Conservation (phyloP, 92 coral and sea anemone genomes). For the Porites rus region DNA sequence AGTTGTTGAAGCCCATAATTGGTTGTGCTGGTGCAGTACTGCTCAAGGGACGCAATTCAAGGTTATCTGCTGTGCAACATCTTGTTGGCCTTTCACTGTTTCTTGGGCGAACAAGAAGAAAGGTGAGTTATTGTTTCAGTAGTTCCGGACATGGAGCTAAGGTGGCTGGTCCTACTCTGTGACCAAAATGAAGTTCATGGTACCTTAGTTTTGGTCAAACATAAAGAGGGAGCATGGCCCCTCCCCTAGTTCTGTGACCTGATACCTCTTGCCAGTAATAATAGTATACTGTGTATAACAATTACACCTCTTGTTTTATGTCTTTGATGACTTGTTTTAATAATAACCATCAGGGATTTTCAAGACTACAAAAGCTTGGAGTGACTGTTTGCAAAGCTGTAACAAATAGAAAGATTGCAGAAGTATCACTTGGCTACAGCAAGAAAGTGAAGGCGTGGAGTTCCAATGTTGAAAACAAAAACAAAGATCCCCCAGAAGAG, state of each 20-base stretch:
- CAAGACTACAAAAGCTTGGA: slow-evolving; percentile 60
- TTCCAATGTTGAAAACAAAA: slow-evolving; percentile 19
- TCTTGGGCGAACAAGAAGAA: slow-evolving; percentile 27
- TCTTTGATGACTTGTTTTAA: slow-evolving; percentile 16
- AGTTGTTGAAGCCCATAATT: not conserved
- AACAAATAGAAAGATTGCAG: slow-evolving; percentile 46
- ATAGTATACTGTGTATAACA: no score
- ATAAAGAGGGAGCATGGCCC: no score
- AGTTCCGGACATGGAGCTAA: no score
- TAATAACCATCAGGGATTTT: slow-evolving; percentile 29
- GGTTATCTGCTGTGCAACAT: slow-evolving; percentile 56
- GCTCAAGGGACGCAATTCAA: slow-evolving; percentile 40
- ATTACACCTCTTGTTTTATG: no score
- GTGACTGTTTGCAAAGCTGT: slow-evolving; percentile 47
- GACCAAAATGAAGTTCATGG: no score
- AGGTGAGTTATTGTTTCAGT: slow-evolving; percentile 7
- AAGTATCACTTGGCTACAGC: slow-evolving; percentile 22
- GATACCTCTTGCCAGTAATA: no score
- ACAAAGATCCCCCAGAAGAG: not conserved
- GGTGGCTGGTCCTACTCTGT: no score
- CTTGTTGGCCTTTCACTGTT: slow-evolving; percentile 39
- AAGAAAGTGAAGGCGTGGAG: slow-evolving; percentile 49
- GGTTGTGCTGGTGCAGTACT: slow-evolving; percentile 40
- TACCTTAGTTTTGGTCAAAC: no score
- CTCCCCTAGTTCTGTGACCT: no score